phyloP scores from a whole-genome alignment of 2,888 invertebrate genomes.

The Drosophila paranaensis region DNA sequence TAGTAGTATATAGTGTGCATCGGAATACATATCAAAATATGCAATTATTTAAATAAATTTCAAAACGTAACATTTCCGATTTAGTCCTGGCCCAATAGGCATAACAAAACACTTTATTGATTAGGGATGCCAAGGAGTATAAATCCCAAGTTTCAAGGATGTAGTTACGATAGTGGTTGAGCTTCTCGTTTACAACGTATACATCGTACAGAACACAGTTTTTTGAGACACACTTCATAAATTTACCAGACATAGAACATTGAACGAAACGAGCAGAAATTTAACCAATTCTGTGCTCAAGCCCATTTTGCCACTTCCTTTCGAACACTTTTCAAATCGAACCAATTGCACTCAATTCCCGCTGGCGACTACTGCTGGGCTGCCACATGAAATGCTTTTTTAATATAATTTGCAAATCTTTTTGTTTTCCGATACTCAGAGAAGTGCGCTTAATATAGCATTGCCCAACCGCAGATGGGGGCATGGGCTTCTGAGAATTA shows the following conservation, averaged over 20 bases:
- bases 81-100: no score
- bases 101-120: no score
- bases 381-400: neutral
- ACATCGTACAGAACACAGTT: no score
- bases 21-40: neutral
- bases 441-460: neutral
- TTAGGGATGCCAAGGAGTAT: no score
- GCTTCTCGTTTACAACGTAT: no score
- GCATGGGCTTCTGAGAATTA: neutral
- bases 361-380: constrained; percentile 4
- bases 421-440: neutral
- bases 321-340: neutral
- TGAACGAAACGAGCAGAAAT: constrained; percentile 23
- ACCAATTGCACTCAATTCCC: neutral
- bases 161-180: no score
- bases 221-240: neutral
- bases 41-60: no score
- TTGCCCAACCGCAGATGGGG: neutral
- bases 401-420: neutral
- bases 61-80: no score
- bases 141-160: no score
- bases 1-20: no score
- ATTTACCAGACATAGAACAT: constrained; percentile 34
- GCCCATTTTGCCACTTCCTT: constrained; percentile 12
- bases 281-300: constrained; percentile 27